A percentile compares a stretch with the other conserved stretches of the same genome.
Evolutionary conservation across 2,888 invertebrate genomes (phyloP).

Genomic region (Drosophila nigritarsus): DNA sequence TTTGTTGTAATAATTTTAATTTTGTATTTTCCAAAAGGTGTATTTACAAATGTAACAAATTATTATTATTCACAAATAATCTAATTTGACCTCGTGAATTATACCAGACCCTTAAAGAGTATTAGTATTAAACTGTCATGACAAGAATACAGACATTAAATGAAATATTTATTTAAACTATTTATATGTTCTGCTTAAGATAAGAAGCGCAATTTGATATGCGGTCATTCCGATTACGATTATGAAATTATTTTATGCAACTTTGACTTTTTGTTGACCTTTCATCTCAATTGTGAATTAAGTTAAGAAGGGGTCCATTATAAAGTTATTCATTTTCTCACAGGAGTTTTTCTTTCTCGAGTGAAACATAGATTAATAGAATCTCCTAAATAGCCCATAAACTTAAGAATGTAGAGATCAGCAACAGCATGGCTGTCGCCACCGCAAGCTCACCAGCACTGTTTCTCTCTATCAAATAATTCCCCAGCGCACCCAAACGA

Average conservation of each 20-base stretch:
- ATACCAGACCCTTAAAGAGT: not conserved
- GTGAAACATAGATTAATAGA: not conserved
- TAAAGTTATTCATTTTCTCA: not conserved
- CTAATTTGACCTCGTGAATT: not conserved
- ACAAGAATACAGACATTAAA: not conserved
- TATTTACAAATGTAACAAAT: not conserved
- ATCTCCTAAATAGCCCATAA: not conserved
- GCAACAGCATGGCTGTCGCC: slow-evolving; percentile 4
- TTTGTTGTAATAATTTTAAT: not conserved
- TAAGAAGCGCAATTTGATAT: not conserved
- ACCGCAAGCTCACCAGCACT: slow-evolving; percentile 23
- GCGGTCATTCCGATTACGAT: not conserved
- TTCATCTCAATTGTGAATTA: not conserved
- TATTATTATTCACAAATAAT: not conserved
- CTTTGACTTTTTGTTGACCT: not conserved
- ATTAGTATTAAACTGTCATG: no score
- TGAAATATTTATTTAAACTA: not conserved
- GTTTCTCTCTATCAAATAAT: slow-evolving; percentile 60
- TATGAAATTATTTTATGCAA: not conserved
- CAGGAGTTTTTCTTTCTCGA: not conserved
- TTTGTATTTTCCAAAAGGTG: not conserved
- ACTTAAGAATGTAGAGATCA: slow-evolving; percentile 3
- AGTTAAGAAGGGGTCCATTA: not conserved
- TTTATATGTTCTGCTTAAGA: not conserved
- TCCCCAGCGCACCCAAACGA: slow-evolving; percentile 53